phyloP scores from a whole-genome alignment of 2,113 vertebrate species.

The Myotis lucifugus region DNA sequence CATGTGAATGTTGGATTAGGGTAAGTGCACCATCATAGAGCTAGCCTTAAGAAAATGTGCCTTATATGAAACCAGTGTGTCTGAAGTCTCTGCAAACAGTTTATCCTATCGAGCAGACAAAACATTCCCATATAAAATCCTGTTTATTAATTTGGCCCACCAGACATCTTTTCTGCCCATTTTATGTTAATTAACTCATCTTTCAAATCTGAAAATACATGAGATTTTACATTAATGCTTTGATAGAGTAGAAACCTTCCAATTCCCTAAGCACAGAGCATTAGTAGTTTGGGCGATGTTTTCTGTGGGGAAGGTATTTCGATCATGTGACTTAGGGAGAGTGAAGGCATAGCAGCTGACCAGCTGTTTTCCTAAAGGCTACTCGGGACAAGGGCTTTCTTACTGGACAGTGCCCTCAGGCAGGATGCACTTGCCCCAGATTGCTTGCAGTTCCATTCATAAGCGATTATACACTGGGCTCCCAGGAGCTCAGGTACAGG shows the following conservation, averaged over 20 bases:
- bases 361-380: neutral
- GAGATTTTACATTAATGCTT: constrained; percentile 15
- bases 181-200: constrained; percentile 1
- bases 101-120: neutral
- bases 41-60: neutral
- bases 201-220: constrained; percentile 45
- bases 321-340: neutral
- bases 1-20: neutral
- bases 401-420: neutral
- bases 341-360: neutral
- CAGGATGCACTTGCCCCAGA: neutral
- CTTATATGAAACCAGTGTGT: neutral
- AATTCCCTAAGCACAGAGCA: neutral
- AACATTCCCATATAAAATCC: neutral
- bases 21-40: neutral
- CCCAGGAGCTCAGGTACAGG: neutral
- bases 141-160: neutral
- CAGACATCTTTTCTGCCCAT: neutral
- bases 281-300: neutral
- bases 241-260: neutral
- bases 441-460: neutral
- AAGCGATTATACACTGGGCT: neutral
- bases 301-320: neutral
- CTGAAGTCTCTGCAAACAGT: neutral
- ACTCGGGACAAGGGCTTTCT: neutral